These are phyloP conservation scores for Pegoplata infirma DNA, from an alignment of 2,888 invertebrate species.

Conservation along the genomic window DNA sequence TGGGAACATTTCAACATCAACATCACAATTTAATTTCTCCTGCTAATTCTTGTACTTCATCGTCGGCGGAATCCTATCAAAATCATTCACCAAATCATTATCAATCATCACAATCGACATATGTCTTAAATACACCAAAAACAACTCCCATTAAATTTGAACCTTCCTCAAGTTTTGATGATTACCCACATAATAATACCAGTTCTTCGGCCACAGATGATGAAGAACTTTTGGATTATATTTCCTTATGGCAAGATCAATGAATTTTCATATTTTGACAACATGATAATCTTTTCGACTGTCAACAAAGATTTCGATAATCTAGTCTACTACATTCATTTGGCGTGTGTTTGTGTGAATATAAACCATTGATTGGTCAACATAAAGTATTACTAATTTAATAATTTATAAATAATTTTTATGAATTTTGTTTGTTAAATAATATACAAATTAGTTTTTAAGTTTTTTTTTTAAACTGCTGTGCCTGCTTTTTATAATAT, in stretches of 20 bases:
- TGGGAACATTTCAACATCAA: slow-evolving; percentile 60
- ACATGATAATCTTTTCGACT: slow-evolving; percentile 41
- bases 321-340: slow-evolving; percentile 45
- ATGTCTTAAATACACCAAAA: slow-evolving; percentile 62
- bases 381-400: slow-evolving; percentile 53
- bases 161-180: slow-evolving; percentile 42
- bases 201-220: slow-evolving; percentile 84
- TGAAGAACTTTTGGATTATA: slow-evolving; percentile 89
- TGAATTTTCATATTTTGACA: too few species aligned
- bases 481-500: slow-evolving; percentile 59
- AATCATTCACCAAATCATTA: slow-evolving; percentile 59
- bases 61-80: slow-evolving; percentile 65
- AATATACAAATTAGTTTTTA: slow-evolving; percentile 63
- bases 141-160: slow-evolving; percentile 63
- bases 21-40: slow-evolving; percentile 69
- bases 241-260: slow-evolving; percentile 76
- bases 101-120: slow-evolving; percentile 65
- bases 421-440: slow-evolving; percentile 25
- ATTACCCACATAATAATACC: slow-evolving; percentile 55
- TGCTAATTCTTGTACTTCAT: slow-evolving; percentile 66
- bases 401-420: slow-evolving; percentile 1
- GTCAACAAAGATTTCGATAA: slow-evolving; percentile 43
- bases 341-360: neutral
- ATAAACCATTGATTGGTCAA: slow-evolving; percentile 50
- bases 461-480: slow-evolving; percentile 64